Base-by-base conservation (phyloP, 1,140 invertebrate genomes). In the Philopotamus ludificatus region DNA sequence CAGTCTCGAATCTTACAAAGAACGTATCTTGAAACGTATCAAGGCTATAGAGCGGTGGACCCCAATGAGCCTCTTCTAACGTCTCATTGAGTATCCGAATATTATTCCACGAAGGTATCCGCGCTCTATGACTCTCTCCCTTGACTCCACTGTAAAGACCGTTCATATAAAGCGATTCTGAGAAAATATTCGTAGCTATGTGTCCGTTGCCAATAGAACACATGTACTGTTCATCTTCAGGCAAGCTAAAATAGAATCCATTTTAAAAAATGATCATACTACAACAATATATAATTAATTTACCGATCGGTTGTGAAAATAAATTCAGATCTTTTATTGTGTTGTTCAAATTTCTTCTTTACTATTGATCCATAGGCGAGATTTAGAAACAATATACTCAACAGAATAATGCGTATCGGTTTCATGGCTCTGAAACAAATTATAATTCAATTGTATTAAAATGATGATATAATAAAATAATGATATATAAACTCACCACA, bases 121-220 rank as follows among this genome's bases (percentile, higher is more conserved):
- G 75, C 1, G 82, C 83, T 21, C 83, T 73, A 22, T 77, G 79
- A 65, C 82, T 84, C 49, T 81, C 75, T 0, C 83, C 82, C 10
- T 71, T 75, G 1, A 72, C 68, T 1, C 83, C 83, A 69, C 83
- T 84, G 66, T 83, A 85, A 0, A 84, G 67, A 0, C 83, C 82
- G 55, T 84, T 84, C 75, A 84, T 81, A 41, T 82, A 84, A 0
- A 85, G 77, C 1, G 82, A 75, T 66, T 84, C 77, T 8, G 82
- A 81, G 67, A 82, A 83, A n/a, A 84, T 71, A 18, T 83, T 82
- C 12, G 82, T 82, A 0, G 82, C 82, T 18, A 85, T 58, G 57
- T 85, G 82, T 0, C 83, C 83, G 66, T 84, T 85, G 0, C 81
- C 79, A 1, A 85, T 71, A 4, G 82, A 84, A 4, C 82, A 77